Evolutionary conservation across 1,140 invertebrate species (phyloP), one percentile per base, ranked within the genome.

Genomic region (Drosophila ananassae): DNA sequence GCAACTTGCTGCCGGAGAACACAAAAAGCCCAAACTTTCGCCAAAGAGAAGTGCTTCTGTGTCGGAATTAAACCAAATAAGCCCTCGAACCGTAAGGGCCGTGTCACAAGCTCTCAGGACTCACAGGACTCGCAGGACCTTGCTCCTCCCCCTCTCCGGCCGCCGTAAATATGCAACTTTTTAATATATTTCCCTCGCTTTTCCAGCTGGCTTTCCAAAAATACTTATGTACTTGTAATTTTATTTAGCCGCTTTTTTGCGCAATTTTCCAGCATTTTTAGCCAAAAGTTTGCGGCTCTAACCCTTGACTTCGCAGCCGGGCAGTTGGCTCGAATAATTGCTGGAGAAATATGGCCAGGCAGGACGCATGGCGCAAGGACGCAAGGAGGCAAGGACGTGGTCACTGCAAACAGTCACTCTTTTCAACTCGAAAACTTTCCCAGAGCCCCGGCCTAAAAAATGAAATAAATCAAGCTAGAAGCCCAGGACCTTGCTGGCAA

Each of bases 111-210:
- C 8, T 34, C 32, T 10, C 8, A 10, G 64, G 32, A 51, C 2
- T 21, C 21, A 2, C 3, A 2, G 0, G 63, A 68, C 46, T 7
- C 46, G 1, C 17, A 17, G 17, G 17, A 17, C 17, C 17, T 17
- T 1, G 17, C 46, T 1, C 13, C 25, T 21, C n/a, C 8, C 13
- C 21, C 37, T 9, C 12, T 17, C 21, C 47, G 64, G 64, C 66
- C 60, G 66, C 37, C 61, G 64, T 30, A 47, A 66, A 55, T 68
- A 55, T 68, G 61, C 50, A 69, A 69, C 66, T 67, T 69, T 69
- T 67, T 69, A 48, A 69, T 67, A 67, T 54, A 55, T 69, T 67
- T 24, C 9, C 24, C n/a, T 17, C 12, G 9, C 32, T 34, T 34
- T 34, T 34, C 32, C 34, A 28, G 24, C 25, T 21, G 17, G 41